These are phyloP conservation scores for Ischnura elegans DNA, from an alignment of 2,888 invertebrate genomes.

Conservation along the genomic window DNA sequence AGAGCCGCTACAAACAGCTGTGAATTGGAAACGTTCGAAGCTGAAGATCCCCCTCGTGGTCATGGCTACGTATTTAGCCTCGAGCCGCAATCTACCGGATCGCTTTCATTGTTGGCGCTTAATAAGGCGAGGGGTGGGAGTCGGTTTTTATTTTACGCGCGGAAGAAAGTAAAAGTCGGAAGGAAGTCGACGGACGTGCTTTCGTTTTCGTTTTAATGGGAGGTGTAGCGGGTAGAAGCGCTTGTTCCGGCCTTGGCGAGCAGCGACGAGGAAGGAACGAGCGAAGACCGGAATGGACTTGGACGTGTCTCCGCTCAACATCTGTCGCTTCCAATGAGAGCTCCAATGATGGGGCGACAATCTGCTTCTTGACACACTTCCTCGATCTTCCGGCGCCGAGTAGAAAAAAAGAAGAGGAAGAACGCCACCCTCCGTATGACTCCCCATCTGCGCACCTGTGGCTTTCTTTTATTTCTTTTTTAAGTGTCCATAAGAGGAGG, in stretches of 20 bases:
- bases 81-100: not conserved
- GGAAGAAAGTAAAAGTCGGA: not conserved
- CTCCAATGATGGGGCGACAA: not conserved
- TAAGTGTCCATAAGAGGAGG: no score
- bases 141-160: not conserved
- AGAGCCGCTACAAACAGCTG: no score
- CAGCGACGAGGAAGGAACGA: not conserved
- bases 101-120: not conserved
- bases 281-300: no score
- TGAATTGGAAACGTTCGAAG: no score
- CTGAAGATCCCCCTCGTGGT: not conserved
- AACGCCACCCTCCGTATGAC: no score
- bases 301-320: not conserved
- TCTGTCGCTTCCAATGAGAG: not conserved
- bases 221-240: no score
- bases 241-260: not conserved
- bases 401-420: no score
- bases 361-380: constrained; percentile 17
- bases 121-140: not conserved
- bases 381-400: not conserved
- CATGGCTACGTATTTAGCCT: not conserved
- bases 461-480: not conserved
- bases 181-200: not conserved
- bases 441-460: not conserved
- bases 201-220: not conserved